phyloP scores from a whole-genome alignment of 2,113 vertebrate genomes.

The Euleptes europaea region DNA sequence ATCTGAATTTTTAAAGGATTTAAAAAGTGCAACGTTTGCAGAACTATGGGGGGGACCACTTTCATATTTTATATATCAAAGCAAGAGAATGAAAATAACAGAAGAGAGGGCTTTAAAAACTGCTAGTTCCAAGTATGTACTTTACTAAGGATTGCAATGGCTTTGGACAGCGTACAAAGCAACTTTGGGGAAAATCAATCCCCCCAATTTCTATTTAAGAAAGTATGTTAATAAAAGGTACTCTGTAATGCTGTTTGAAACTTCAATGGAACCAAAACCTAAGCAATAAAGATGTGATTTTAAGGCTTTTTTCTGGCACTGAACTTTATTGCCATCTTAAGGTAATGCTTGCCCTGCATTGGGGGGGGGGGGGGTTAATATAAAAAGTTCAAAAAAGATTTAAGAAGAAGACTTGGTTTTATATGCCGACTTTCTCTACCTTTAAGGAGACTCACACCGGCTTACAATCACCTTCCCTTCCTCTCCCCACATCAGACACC shows the following conservation, averaged over 20 bases:
- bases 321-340: not conserved
- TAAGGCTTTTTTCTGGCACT: not conserved
- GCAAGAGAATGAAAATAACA: not conserved
- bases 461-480: too few species aligned
- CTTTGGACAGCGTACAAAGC: not conserved
- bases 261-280: constrained; percentile 3
- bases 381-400: not conserved
- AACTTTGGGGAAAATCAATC: not conserved
- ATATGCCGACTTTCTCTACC: too few species aligned
- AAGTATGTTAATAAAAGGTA: not conserved
- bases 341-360: not conserved
- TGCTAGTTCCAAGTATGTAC: not conserved
- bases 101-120: not conserved
- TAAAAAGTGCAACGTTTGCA: not conserved
- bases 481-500: too few species aligned
- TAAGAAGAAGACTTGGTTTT: too few species aligned
- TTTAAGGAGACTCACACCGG: too few species aligned
- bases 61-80: not conserved
- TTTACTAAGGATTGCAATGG: not conserved
- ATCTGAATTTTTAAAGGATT: not conserved
- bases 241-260: not conserved
- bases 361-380: not conserved
- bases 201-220: not conserved
- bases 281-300: constrained; percentile 15
- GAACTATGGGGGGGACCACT: not conserved